Evolutionary conservation across 2,888 invertebrate species (phyloP).

Genomic region (Rosalia funebris): DNA sequence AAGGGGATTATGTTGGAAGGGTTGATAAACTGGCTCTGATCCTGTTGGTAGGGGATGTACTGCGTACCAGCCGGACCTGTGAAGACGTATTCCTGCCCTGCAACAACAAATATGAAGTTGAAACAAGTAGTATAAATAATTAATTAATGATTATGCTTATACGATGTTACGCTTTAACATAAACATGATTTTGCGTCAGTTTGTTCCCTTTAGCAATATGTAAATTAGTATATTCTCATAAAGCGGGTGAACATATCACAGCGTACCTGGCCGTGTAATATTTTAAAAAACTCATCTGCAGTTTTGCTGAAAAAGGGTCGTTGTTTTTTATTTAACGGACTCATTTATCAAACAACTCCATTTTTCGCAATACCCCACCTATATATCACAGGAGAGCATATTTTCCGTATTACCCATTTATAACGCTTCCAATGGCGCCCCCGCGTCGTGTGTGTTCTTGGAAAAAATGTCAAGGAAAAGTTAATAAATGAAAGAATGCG

Average conservation of each 20-base stretch:
- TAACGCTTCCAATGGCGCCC: conserved; percentile 1
- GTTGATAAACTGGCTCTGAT: conserved; percentile 39
- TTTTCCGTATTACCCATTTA: conserved; percentile 12
- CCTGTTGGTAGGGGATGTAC: conserved; percentile 57
- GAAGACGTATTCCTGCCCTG: conserved; percentile 62
- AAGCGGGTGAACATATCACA: no score
- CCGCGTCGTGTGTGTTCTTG: neutral
- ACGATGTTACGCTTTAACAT: no score
- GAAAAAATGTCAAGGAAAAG: conserved; percentile 13
- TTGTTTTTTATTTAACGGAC: no score
- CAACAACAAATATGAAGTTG: conserved; percentile 46
- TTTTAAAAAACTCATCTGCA: no score
- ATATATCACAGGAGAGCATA: neutral
- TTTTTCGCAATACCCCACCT: neutral
- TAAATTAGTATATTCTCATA: no score
- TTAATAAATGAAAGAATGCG: conserved; percentile 9
- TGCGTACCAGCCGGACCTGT: conserved; percentile 53
- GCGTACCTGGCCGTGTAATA: no score
- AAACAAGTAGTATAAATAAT: neutral
- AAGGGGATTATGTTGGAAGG: conserved; percentile 54
- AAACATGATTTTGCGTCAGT: no score
- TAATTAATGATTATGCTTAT: no score
- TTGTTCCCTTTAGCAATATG: no score
- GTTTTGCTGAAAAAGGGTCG: no score
- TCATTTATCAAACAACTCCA: conserved; percentile 3